Evolutionary conservation across 2,888 invertebrate genomes (phyloP).

Genomic region (Acrocyrtus sp.): DNA sequence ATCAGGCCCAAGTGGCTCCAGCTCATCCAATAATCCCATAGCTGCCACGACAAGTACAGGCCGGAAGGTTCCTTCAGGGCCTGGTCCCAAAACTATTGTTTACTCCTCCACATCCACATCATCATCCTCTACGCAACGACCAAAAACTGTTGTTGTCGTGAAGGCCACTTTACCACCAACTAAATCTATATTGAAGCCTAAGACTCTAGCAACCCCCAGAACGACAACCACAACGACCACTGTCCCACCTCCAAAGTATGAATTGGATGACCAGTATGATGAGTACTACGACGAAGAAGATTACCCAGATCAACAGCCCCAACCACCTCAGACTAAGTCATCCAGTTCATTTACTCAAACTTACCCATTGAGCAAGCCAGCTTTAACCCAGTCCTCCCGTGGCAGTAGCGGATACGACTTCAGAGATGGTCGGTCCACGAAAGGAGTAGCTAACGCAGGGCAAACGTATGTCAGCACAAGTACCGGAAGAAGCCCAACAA

Average conservation of each 20-base stretch:
- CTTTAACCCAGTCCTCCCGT: slow-evolving; percentile 7
- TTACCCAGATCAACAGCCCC: slow-evolving; percentile 22
- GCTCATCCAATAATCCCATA: not conserved
- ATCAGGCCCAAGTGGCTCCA: slow-evolving; percentile 3
- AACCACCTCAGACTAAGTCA: slow-evolving; percentile 7
- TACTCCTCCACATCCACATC: slow-evolving; percentile 43
- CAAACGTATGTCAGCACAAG: slow-evolving; percentile 1
- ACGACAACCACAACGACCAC: slow-evolving; percentile 31
- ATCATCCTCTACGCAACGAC: slow-evolving; percentile 34
- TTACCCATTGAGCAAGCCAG: slow-evolving; percentile 12
- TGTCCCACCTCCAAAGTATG: slow-evolving; percentile 37
- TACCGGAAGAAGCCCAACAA: not conserved
- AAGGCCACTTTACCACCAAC: slow-evolving; percentile 27
- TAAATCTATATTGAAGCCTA: slow-evolving; percentile 30
- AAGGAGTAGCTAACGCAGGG: slow-evolving; percentile 33
- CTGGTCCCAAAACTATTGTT: slow-evolving; percentile 58
- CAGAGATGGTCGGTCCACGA: slow-evolving; percentile 48
- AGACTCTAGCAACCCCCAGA: slow-evolving; percentile 10
- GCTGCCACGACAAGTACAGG: slow-evolving; percentile 39
- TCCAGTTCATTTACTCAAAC: no score
- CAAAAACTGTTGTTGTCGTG: slow-evolving; percentile 38
- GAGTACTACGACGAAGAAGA: slow-evolving; percentile 60
- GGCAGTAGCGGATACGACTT: slow-evolving; percentile 34
- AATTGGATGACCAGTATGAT: slow-evolving; percentile 57
- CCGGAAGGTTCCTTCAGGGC: slow-evolving; percentile 56